Conservation (phyloP, 2,888 invertebrate genomes). For the Ephialtes manifestator region DNA sequence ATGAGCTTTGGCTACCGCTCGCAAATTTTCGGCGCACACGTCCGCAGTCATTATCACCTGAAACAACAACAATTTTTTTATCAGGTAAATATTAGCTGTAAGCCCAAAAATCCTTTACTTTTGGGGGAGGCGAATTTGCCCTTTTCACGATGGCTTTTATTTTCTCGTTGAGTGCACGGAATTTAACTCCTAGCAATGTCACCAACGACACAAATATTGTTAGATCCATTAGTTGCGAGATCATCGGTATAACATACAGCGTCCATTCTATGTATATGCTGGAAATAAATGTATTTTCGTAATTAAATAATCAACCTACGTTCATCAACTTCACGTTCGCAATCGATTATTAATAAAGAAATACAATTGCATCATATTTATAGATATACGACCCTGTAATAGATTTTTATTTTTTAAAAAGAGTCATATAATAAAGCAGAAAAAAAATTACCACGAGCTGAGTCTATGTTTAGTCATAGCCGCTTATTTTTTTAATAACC, state of each 20-base stretch:
- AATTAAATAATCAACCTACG: no score
- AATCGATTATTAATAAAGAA: no score
- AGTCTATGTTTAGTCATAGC: background rate
- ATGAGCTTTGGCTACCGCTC: slow-evolving; percentile 42
- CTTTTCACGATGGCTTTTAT: slow-evolving; percentile 46
- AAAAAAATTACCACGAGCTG: background rate
- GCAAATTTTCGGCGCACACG: slow-evolving; percentile 57
- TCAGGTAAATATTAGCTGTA: no score
- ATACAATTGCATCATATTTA: no score
- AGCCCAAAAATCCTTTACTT: slow-evolving; percentile 33
- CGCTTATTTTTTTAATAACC: no score
- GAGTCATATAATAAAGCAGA: no score
- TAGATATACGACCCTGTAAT: no score
- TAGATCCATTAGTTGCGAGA: slow-evolving; percentile 50
- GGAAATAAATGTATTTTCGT: background rate
- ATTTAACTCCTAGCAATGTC: slow-evolving; percentile 58
- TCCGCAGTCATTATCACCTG: slow-evolving; percentile 47
- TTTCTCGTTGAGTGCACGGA: slow-evolving; percentile 62
- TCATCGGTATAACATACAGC: slow-evolving; percentile 17
- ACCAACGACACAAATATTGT: slow-evolving; percentile 62
- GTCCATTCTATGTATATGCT: background rate
- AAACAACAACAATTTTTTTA: no score
- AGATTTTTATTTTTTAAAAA: no score
- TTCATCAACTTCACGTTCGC: no score
- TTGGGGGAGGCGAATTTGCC: slow-evolving; percentile 56